These are phyloP conservation scores for Eublepharis macularius DNA, from an alignment of 2,113 vertebrate genomes.

Conservation along the genomic window DNA sequence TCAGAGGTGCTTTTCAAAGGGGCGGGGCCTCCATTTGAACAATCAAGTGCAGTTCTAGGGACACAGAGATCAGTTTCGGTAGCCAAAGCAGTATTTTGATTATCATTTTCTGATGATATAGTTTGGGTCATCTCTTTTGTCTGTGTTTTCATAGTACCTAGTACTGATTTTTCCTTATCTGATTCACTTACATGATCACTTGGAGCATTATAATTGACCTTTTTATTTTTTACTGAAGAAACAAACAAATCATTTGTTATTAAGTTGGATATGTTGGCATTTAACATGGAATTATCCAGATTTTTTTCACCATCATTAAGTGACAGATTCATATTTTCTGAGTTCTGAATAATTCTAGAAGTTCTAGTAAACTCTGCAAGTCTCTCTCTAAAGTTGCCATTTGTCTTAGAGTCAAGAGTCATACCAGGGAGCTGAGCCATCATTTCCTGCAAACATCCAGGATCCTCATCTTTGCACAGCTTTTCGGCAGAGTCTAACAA, in stretches of 20 bases:
- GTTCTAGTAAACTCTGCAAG: neutral
- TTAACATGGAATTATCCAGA: constrained; percentile 18
- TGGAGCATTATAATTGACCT: constrained; percentile 7
- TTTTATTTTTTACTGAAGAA: constrained; percentile 21
- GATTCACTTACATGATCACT: neutral
- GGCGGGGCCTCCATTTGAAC: constrained; percentile 16
- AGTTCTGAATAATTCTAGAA: neutral
- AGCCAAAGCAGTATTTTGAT: constrained; percentile 4
- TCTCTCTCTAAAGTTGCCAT: constrained; percentile 26
- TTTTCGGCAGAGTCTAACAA: constrained; percentile 92
- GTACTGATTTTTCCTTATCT: constrained; percentile 4
- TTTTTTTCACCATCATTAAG: neutral
- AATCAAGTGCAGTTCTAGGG: constrained; percentile 35
- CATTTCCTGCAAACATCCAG: constrained; percentile 47
- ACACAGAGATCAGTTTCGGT: constrained; percentile 30
- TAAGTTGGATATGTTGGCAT: constrained; percentile 29
- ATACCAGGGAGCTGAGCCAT: constrained; percentile 38
- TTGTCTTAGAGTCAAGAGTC: constrained; percentile 58
- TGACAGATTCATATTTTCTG: constrained; percentile 8
- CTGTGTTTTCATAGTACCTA: constrained; percentile 31
- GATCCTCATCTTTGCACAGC: constrained; percentile 79
- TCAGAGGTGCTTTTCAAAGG: constrained; percentile 50
- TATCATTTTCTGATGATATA: constrained; percentile 39
- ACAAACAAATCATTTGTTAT: constrained; percentile 33
- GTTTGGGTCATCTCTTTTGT: neutral